Base-by-base conservation (phyloP, 1,140 invertebrate genomes). In the Plectrocnemia conspersa region DNA sequence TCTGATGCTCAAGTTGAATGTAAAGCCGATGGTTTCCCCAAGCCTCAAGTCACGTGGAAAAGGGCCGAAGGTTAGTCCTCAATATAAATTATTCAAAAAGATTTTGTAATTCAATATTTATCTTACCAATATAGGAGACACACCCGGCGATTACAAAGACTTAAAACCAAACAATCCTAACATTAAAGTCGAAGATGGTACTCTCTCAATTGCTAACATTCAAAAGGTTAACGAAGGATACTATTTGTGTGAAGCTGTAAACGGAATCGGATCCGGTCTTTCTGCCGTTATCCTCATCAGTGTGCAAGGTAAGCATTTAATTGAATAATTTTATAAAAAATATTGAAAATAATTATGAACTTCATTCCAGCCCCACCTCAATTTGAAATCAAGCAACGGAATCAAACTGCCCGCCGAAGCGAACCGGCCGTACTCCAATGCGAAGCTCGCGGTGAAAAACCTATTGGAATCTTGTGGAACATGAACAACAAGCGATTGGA, bases 381-480 rank as follows among this genome's bases (percentile, higher is more conserved):
- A 71, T 96, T 96, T 66, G 90, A 92, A 67, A 91, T 93, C 61
- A 94, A 94, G 77, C 80, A 91, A 63, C 79, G 86, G 41, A 92
- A 94, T 64, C 89, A 93, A 70, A 93, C 90, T 18, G 89, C 92
- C 13, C 82, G 89, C 54, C 82, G 88, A 52, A 91, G 89, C 15
- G 91, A 96, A 72, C 91, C 91, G 22, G 88, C 92, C 23, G 92
- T 93, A 18, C 68, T 98, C 46, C 89, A 95, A 68, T 97, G 94
- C 68, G 89, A 94, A 75, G 93, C 92, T n/a, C 89, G 91, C 65
- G 93, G 95, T 46, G 94, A 97, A 74, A 93, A 93, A 77, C 93
- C 94, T 19, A 90, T 98, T 67, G 91, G 91, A 62, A 93, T 97
- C 38, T 80, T 92, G 16, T 97, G 94, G 95, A 93, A 91, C 72